Conservation (phyloP, 2,888 invertebrate species). For the Synanthedon vespiformis region DNA sequence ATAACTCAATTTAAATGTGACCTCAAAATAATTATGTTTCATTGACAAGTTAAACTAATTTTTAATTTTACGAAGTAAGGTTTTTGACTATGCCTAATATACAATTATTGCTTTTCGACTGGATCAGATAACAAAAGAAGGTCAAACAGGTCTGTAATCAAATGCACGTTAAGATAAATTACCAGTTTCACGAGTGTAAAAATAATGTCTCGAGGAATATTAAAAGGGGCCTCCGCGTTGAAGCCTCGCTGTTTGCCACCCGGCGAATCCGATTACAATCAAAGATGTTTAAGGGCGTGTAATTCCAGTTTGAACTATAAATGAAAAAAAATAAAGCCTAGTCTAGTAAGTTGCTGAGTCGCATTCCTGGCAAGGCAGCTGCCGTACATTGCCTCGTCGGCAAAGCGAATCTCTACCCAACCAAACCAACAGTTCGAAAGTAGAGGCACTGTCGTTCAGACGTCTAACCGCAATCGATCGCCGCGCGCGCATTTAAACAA, state of each 20-base stretch:
- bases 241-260: background rate
- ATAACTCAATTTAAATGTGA: too few relatives aligned
- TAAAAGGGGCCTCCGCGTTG: background rate
- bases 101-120: background rate
- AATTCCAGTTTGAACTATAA: constrained; percentile 38
- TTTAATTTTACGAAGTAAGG: too few relatives aligned
- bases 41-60: too few relatives aligned
- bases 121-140: background rate
- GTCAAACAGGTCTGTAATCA: background rate
- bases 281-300: constrained; percentile 13
- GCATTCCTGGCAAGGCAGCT: constrained; percentile 52
- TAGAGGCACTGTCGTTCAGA: constrained; percentile 46
- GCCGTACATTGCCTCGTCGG: constrained; percentile 22
- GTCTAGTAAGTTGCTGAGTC: constrained; percentile 43
- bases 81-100: too few relatives aligned
- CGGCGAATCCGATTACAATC: background rate
- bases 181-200: background rate
- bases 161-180: background rate
- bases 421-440: constrained; percentile 54
- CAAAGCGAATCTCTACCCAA: too few relatives aligned
- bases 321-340: constrained; percentile 41
- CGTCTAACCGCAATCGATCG: constrained; percentile 23
- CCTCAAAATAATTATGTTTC: too few relatives aligned
- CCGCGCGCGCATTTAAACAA: constrained; percentile 26
- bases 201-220: background rate